Evolutionary conservation across 2,113 vertebrate species (phyloP).

Genomic region (Grantiella picta): DNA sequence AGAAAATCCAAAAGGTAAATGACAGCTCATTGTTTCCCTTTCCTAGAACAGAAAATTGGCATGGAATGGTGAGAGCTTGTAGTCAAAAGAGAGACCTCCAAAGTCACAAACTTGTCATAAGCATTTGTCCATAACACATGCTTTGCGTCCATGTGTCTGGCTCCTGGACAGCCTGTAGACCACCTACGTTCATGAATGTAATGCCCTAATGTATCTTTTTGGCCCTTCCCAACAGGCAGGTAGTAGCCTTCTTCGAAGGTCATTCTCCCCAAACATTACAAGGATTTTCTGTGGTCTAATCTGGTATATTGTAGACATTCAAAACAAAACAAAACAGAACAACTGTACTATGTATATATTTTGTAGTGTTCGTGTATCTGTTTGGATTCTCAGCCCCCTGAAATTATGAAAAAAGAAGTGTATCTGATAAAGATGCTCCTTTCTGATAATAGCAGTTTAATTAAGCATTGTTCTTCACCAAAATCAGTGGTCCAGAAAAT

Average conservation of each 20-base stretch:
- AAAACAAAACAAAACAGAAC: neutral
- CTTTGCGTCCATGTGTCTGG: neutral
- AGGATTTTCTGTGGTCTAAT: neutral
- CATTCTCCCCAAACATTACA: neutral
- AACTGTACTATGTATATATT: neutral
- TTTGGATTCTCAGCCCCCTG: neutral
- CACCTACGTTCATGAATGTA: neutral
- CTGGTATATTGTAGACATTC: neutral
- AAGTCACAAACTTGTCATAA: neutral
- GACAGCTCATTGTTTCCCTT: neutral
- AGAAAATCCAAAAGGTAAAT: neutral
- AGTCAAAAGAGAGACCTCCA: neutral
- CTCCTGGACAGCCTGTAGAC: neutral
- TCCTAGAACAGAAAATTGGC: neutral
- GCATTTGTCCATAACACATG: neutral
- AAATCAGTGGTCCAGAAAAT: neutral
- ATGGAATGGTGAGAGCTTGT: neutral
- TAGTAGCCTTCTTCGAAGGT: neutral
- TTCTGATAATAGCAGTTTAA: neutral
- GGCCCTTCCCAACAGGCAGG: neutral
- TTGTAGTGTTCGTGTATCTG: neutral
- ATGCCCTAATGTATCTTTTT: neutral
- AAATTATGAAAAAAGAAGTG: neutral
- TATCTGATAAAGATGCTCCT: neutral
- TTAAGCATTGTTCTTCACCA: neutral